A percentile compares a stretch with the other conserved stretches of the same genome.
Conservation (phyloP, 2,113 vertebrate species). For the Etheostoma spectabile region DNA sequence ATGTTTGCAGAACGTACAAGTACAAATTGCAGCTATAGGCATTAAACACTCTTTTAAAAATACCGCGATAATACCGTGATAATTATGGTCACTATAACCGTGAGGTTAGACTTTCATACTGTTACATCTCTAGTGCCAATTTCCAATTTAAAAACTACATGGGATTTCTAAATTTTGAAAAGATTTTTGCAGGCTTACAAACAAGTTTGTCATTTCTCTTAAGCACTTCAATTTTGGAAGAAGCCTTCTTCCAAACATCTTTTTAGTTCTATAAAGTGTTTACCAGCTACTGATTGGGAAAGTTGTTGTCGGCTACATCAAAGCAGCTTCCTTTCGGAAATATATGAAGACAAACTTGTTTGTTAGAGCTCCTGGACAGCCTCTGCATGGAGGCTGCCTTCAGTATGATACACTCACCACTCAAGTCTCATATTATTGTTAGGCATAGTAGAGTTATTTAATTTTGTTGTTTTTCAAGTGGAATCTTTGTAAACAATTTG, state of each 20-base stretch:
- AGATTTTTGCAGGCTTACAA: background rate
- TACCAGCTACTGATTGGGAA: background rate
- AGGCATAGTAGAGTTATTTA: background rate
- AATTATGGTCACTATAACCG: too few relatives aligned
- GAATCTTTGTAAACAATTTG: background rate
- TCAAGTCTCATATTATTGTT: background rate
- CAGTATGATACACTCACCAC: background rate
- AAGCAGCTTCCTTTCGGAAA: background rate
- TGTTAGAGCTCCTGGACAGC: constrained; percentile 25
- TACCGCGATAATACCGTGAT: too few relatives aligned
- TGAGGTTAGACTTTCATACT: too few relatives aligned
- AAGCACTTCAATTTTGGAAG: constrained; percentile 39
- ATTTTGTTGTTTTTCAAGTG: background rate
- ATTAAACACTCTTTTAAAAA: too few relatives aligned
- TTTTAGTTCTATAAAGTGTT: constrained; percentile 4
- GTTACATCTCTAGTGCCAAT: background rate
- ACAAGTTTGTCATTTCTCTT: background rate
- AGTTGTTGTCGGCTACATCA: background rate
- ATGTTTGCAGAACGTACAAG: too few relatives aligned
- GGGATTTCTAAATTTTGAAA: background rate
- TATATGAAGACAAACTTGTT: constrained; percentile 54
- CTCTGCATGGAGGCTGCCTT: constrained; percentile 1
- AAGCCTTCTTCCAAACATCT: background rate
- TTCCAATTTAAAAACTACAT: background rate
- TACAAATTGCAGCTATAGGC: too few relatives aligned